Evolutionary conservation across 2,113 vertebrate species (phyloP).

Genomic region (Bucco capensis): DNA sequence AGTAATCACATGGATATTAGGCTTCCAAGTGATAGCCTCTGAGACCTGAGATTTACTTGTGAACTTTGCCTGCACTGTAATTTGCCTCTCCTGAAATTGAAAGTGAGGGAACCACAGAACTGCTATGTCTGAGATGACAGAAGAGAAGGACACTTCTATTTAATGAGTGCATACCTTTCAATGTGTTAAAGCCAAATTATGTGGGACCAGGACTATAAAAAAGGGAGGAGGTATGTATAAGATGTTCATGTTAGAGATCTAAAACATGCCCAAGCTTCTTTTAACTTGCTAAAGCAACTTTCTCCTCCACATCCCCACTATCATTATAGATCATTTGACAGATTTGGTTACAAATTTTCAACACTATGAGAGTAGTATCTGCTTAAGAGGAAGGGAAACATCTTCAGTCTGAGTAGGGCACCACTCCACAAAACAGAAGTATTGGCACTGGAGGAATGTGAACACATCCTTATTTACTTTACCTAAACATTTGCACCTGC

Average conservation of each 20-base stretch:
- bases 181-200: background rate
- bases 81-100: background rate
- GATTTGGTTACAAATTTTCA: background rate
- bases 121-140: background rate
- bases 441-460: background rate
- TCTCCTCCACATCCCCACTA: background rate
- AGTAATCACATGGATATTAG: background rate
- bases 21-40: background rate
- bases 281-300: background rate
- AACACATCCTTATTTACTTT: background rate
- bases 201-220: background rate
- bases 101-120: background rate
- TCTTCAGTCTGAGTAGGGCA: background rate
- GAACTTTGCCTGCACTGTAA: background rate
- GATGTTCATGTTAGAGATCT: background rate
- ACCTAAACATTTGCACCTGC: background rate
- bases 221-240: background rate
- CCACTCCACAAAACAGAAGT: background rate
- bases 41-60: background rate
- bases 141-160: background rate
- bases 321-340: background rate
- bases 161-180: background rate
- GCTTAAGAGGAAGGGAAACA: background rate
- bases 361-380: background rate
- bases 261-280: background rate